Conservation (phyloP, 2,113 vertebrate genomes). For the Mormyrus lacerda region DNA sequence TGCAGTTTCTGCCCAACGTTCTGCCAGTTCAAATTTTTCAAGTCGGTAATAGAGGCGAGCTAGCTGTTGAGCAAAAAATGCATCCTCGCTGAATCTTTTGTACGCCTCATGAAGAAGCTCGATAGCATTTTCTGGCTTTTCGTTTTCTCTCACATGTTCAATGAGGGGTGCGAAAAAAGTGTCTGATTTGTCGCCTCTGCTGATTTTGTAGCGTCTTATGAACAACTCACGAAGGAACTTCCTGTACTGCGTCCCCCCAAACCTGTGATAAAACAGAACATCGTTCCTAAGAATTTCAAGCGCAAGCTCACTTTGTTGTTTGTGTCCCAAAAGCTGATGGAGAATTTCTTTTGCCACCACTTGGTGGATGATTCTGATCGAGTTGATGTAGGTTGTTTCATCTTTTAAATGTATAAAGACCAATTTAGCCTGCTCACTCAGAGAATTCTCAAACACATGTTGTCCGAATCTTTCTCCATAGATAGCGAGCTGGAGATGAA, state of each 20-base stretch:
- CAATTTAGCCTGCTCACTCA: too few relatives aligned
- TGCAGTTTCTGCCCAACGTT: constrained; percentile 49
- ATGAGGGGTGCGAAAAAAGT: constrained; percentile 57
- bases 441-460: too few relatives aligned
- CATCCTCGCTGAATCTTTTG: constrained; percentile 47
- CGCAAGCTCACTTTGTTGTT: too few relatives aligned
- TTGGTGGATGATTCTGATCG: too few relatives aligned
- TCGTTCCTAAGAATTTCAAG: too few relatives aligned
- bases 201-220: constrained; percentile 54
- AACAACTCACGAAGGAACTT: constrained; percentile 55
- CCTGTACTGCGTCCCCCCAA: constrained; percentile 26
- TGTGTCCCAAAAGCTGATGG: too few relatives aligned
- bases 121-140: constrained; percentile 53
- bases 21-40: constrained; percentile 41
- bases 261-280: too few relatives aligned
- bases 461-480: too few relatives aligned
- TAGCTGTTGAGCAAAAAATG: constrained; percentile 60
- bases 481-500: too few relatives aligned
- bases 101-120: constrained; percentile 52
- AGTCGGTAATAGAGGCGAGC: constrained; percentile 54
- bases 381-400: constrained; percentile 27
- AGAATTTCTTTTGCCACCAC: too few relatives aligned
- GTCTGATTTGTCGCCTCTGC: constrained; percentile 54
- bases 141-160: constrained; percentile 46
- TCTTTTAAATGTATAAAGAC: constrained; percentile 39